Conservation (phyloP, 2,888 invertebrate species). For the Acleris cristana region DNA sequence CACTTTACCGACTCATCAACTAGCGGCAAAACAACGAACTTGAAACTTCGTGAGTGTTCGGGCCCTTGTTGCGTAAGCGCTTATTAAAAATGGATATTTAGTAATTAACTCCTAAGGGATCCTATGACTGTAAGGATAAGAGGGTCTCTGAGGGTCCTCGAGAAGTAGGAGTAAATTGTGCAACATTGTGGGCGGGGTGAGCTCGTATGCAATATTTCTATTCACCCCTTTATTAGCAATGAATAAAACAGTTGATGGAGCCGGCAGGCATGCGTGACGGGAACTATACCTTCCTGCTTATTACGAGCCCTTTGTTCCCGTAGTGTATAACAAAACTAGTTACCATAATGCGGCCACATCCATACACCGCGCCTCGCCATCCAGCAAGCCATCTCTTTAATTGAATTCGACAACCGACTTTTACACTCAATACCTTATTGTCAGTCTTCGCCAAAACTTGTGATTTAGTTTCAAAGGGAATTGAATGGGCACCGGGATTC, state of each 20-base stretch:
- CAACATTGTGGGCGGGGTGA: constrained; percentile 5
- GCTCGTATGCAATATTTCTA: constrained; percentile 14
- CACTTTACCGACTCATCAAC: constrained; percentile 15
- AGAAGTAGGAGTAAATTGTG: constrained; percentile 11
- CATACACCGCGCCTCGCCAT: neutral
- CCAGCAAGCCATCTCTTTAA: constrained; percentile 27
- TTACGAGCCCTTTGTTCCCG: neutral
- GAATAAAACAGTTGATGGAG: constrained; percentile 18
- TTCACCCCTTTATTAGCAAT: constrained; percentile 22
- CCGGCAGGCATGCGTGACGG: constrained; percentile 2
- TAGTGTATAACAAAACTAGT: neutral
- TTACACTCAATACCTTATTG: constrained; percentile 67
- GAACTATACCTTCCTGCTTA: constrained; percentile 17
- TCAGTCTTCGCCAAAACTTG: constrained; percentile 73
- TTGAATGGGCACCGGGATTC: constrained; percentile 70
- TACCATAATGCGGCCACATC: constrained; percentile 4
- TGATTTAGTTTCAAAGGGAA: constrained; percentile 78
- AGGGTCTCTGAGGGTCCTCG: neutral
- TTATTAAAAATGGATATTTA: constrained; percentile 21
- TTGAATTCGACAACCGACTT: constrained; percentile 42
- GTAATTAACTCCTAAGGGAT: constrained; percentile 15
- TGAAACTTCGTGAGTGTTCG: constrained; percentile 16
- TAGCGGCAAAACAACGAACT: constrained; percentile 16
- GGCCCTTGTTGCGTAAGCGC: constrained; percentile 9
- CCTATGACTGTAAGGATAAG: neutral